A percentile compares a stretch with the other conserved stretches of the same genome.
Evolutionary conservation across 1,140 invertebrate species (phyloP).

Genomic region (Sycophila sp.): DNA sequence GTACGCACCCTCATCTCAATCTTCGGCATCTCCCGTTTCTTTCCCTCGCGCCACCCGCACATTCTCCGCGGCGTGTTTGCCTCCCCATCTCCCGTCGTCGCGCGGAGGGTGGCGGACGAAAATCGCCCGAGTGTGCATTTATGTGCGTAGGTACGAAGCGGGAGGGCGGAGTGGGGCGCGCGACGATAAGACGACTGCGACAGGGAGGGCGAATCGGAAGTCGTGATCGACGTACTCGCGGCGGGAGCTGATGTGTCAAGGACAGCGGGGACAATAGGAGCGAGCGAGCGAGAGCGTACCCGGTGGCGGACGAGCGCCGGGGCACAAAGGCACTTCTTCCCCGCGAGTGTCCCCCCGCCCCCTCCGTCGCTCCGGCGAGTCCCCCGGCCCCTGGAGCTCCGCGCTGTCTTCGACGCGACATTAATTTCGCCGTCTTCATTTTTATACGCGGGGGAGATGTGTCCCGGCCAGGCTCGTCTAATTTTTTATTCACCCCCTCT

Average conservation of each 20-base stretch:
- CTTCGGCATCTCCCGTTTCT: slow-evolving; percentile 32
- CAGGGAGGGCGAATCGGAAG: neutral
- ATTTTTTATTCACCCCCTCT: slow-evolving; percentile 23
- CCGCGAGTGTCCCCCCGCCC: neutral
- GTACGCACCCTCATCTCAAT: slow-evolving; percentile 17
- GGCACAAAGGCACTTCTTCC: slow-evolving; percentile 19
- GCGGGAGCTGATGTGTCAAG: slow-evolving; percentile 37
- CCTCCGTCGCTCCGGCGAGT: neutral
- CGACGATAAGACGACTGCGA: slow-evolving; percentile 30
- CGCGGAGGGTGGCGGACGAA: neutral
- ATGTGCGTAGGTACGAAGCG: slow-evolving; percentile 22
- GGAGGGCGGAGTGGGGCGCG: neutral
- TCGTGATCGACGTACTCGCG: slow-evolving; percentile 34
- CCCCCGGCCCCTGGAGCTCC: neutral
- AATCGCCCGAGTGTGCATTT: slow-evolving; percentile 31
- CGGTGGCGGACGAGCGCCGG: no score
- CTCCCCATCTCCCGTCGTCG: neutral
- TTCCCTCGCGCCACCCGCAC: slow-evolving; percentile 23
- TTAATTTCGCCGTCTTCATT: slow-evolving; percentile 33
- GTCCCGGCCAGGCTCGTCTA: slow-evolving; percentile 8
- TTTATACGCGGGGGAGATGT: slow-evolving; percentile 3
- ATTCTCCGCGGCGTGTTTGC: neutral
- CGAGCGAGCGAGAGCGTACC: slow-evolving; percentile 9
- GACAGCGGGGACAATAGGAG: slow-evolving; percentile 29
- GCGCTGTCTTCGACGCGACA: slow-evolving; percentile 25